These are phyloP conservation scores for Struthidea cinerea DNA, from an alignment of 2,113 vertebrate genomes.

Conservation along the genomic window DNA sequence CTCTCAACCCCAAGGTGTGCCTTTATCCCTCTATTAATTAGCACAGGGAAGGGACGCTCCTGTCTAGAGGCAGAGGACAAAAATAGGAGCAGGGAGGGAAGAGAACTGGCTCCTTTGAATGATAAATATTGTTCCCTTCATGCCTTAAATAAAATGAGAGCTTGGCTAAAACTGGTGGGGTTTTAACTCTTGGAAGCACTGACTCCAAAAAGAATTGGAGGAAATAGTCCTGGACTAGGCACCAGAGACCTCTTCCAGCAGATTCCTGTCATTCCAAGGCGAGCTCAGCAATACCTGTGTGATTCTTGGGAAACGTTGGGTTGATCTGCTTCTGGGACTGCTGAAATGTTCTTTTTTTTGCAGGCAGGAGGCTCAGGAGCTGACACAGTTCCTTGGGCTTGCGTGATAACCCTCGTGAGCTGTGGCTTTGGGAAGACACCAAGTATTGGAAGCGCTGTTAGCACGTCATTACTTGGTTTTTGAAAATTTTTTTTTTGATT, in stretches of 20 bases:
- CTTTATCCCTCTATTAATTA: conserved; percentile 9
- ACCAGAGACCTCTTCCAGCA: background rate
- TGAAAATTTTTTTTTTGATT: background rate
- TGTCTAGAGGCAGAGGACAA: background rate
- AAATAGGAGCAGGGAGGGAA: background rate
- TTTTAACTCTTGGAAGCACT: background rate
- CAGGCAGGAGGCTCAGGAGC: background rate
- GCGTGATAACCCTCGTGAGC: background rate
- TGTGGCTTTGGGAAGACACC: conserved; percentile 14
- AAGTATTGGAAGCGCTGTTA: background rate
- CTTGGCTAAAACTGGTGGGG: background rate
- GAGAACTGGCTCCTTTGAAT: background rate
- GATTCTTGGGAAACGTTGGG: background rate
- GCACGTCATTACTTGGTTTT: background rate
- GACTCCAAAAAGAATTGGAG: background rate
- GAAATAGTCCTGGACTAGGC: background rate
- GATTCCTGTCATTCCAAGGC: background rate
- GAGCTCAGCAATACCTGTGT: background rate
- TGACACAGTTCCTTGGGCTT: background rate
- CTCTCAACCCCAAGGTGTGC: conserved; percentile 1
- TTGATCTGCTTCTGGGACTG: background rate
- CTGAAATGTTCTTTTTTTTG: background rate
- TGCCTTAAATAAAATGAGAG: background rate
- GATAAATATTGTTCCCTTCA: background rate
- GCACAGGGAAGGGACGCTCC: background rate